Conservation (phyloP, 2,888 invertebrate genomes). For the Drosophila infuscata region DNA sequence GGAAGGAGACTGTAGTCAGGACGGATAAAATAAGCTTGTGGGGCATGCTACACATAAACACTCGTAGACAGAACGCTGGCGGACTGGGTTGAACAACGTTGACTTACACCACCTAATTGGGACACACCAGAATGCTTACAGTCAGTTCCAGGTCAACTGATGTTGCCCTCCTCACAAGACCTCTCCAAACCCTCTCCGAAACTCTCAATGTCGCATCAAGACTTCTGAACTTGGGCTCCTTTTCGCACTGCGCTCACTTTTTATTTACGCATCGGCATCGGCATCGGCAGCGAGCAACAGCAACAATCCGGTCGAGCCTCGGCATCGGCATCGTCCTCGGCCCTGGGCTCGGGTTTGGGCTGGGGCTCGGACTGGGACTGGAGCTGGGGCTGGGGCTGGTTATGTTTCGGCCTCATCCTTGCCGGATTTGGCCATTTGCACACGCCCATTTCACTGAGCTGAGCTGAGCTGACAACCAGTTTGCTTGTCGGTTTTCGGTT, state of each 20-base stretch:
- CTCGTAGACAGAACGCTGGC: conserved; percentile 26
- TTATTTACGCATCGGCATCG: conserved; percentile 28
- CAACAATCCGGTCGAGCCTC: neutral
- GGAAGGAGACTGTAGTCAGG: conserved; percentile 2
- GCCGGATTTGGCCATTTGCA: neutral
- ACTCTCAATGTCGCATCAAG: conserved; percentile 13
- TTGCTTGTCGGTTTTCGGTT: conserved; percentile 35
- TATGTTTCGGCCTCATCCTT: conserved; percentile 14
- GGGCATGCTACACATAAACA: conserved; percentile 37
- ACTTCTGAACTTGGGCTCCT: conserved; percentile 60
- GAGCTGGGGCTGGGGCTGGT: conserved; percentile 19
- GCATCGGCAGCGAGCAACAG: neutral
- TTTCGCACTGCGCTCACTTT: conserved; percentile 20
- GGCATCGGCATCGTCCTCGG: neutral
- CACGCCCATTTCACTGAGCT: conserved; percentile 5
- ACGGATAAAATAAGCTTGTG: conserved; percentile 26
- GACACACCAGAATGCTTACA: conserved; percentile 38
- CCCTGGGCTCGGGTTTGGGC: neutral
- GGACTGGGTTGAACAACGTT: conserved; percentile 15
- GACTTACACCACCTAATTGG: conserved; percentile 50
- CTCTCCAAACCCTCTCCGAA: neutral
- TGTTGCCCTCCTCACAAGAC: conserved; percentile 1
- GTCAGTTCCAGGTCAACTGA: conserved; percentile 56
- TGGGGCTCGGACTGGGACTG: neutral
- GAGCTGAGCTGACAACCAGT: conserved; percentile 18